Evolutionary conservation across 2,113 vertebrate species (phyloP), one percentile per base, ranked within the genome.

Genomic region (Triplophysa tibetana): DNA sequence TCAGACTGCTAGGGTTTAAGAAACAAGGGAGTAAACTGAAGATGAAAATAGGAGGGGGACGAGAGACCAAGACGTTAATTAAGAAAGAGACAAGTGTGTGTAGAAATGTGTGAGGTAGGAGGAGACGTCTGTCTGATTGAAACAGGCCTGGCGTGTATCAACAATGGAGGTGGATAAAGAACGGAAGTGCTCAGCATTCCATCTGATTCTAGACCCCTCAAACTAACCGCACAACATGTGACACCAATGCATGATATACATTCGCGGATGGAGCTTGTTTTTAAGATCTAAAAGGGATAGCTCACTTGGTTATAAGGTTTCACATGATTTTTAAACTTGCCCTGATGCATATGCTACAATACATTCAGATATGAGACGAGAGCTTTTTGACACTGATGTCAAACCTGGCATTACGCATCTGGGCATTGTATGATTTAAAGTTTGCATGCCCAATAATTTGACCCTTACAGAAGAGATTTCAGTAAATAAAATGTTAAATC

Each of bases 91-190:
- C 61, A 74, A 58, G 33, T 76, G 41, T 48, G 41, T 21, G 58
- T 56, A 52, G 24, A 60, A 75, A 58, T 41, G 50, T 3, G 3
- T 65, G 68, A 17, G 60, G 50, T 82, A 80, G 78, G 66, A 84
- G 50, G 41, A 80, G 8, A 78, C n/a, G 84, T 74, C n/a, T 75
- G 80, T 85, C 78, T 81, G 76, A 87, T 87, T 64, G 60, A 43
- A 87, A 89, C 87, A 78, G 68, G 84, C 70, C 84, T 70, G 65
- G 64, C 43, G 75, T 80, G 77, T 45, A 58, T 81, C 73, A 81
- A 90, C 88, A 91, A 89, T 84, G 78, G 60, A 63, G 56, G 50
- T 70, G 2, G 82, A 91, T 89, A 91, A 91, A 91, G 85, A 85
- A 85, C 77, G 90, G 91, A 92, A 91, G 85, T 62, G 61, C 82